Percentiles rank a stretch among this genome's conserved stretches.
phyloP scores from a whole-genome alignment of 2,113 vertebrate species.

The Callipepla californica region DNA sequence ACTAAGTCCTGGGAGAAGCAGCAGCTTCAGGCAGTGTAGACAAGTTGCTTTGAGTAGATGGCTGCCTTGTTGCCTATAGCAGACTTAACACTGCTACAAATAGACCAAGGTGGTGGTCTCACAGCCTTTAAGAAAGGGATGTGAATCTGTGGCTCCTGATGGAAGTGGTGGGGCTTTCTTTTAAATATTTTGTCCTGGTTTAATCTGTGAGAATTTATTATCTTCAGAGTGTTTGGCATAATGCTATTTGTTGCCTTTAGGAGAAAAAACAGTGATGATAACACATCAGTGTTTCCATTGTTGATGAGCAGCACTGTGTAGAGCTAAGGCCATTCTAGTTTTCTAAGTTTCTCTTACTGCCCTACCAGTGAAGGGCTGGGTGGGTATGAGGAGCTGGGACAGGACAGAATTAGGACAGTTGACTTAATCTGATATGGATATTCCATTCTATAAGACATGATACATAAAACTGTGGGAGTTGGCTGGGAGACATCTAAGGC shows the following conservation, averaged over 20 bases:
- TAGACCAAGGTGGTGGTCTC: rapidly evolving
- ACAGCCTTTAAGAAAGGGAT: neutral
- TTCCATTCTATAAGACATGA: neutral
- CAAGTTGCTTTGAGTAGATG: neutral
- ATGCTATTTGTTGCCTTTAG: neutral
- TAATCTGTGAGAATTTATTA: neutral
- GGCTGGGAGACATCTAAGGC: neutral
- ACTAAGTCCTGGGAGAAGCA: neutral
- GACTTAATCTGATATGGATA: neutral
- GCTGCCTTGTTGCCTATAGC: no score
- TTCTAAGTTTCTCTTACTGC: neutral
- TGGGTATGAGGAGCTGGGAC: neutral
- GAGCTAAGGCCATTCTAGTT: neutral
- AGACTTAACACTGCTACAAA: neutral
- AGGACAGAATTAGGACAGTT: neutral
- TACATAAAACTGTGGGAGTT: neutral
- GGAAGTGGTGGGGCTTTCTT: neutral
- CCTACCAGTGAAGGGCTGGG: neutral
- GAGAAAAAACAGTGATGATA: neutral
- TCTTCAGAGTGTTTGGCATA: neutral
- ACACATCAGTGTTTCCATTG: neutral
- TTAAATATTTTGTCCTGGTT: neutral
- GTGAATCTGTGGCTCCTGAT: rapidly evolving
- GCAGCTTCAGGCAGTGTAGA: neutral
- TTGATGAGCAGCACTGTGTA: neutral